phyloP scores from a whole-genome alignment of 2,888 invertebrate species.

The Maniola hyperantus region DNA sequence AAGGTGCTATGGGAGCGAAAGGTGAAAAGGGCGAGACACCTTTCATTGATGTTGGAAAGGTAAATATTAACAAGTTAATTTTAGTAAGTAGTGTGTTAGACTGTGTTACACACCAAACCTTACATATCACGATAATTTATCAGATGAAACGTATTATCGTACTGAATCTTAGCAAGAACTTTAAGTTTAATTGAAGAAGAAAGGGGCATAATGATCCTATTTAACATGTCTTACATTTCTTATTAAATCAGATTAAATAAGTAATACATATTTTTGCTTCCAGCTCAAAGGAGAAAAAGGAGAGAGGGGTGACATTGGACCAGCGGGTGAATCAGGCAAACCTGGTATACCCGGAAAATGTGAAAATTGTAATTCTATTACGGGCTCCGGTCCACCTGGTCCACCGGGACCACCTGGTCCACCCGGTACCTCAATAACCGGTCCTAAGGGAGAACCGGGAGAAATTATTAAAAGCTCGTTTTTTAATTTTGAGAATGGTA shows the following conservation, averaged over 20 bases:
- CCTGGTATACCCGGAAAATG: constrained; percentile 48
- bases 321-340: constrained; percentile 50
- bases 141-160: too few relatives aligned
- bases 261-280: constrained; percentile 9
- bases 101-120: too few relatives aligned
- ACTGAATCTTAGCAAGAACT: too few relatives aligned
- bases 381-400: constrained; percentile 19
- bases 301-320: constrained; percentile 55
- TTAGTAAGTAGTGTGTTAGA: not conserved
- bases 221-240: too few relatives aligned
- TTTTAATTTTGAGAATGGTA: constrained; percentile 19
- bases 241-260: too few relatives aligned
- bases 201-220: too few relatives aligned
- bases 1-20: constrained; percentile 50
- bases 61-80: constrained; percentile 39
- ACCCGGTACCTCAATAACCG: constrained; percentile 58
- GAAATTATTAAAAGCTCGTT: constrained; percentile 40
- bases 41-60: constrained; percentile 52
- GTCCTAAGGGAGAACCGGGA: constrained; percentile 65
- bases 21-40: constrained; percentile 62
- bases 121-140: too few relatives aligned
- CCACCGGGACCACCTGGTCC: constrained; percentile 50
- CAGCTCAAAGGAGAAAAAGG: constrained; percentile 68
- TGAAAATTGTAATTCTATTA: constrained; percentile 18
- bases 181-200: too few relatives aligned